A percentile compares a stretch with the other conserved stretches of the same genome.
phyloP scores from a whole-genome alignment of 2,888 invertebrate genomes.

The Lepidocyrtinus sp. region DNA sequence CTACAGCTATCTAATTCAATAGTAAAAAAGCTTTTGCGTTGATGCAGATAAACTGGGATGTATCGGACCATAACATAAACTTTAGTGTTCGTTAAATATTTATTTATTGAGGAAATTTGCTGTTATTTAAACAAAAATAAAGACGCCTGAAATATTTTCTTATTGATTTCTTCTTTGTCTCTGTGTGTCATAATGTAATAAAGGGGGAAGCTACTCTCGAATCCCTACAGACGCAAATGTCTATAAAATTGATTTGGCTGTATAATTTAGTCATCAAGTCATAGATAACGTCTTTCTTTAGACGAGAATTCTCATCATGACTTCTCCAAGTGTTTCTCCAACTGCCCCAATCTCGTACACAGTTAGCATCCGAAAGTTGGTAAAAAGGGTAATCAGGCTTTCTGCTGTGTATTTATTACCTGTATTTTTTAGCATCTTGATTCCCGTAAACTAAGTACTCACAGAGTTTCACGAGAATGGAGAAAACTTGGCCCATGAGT shows the following conservation, averaged over 20 bases:
- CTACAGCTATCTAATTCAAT: too few species aligned
- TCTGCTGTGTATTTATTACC: slow-evolving; percentile 26
- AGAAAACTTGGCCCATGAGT: slow-evolving; percentile 54
- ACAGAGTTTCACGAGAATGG: slow-evolving; percentile 51
- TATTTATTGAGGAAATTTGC: neutral
- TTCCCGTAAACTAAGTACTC: slow-evolving; percentile 35
- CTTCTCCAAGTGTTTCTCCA: slow-evolving; percentile 41
- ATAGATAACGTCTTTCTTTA: slow-evolving; percentile 31
- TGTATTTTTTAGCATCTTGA: slow-evolving; percentile 20
- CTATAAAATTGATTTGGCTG: slow-evolving; percentile 59
- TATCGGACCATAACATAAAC: neutral
- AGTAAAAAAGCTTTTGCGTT: too few species aligned
- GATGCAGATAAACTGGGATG: neutral
- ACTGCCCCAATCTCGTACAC: slow-evolving; percentile 40
- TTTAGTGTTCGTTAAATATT: neutral
- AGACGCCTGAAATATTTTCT: too few species aligned
- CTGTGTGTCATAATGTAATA: slow-evolving; percentile 20
- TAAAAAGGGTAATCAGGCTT: slow-evolving; percentile 28
- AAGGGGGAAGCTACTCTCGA: slow-evolving; percentile 40
- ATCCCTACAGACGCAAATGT: slow-evolving; percentile 48
- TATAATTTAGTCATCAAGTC: slow-evolving; percentile 53
- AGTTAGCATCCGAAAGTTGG: slow-evolving; percentile 34
- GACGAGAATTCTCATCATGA: slow-evolving; percentile 49
- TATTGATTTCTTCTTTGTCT: neutral
- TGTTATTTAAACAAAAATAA: too few species aligned